Conservation (phyloP, 2,888 invertebrate genomes). For the Erebia aethiops region DNA sequence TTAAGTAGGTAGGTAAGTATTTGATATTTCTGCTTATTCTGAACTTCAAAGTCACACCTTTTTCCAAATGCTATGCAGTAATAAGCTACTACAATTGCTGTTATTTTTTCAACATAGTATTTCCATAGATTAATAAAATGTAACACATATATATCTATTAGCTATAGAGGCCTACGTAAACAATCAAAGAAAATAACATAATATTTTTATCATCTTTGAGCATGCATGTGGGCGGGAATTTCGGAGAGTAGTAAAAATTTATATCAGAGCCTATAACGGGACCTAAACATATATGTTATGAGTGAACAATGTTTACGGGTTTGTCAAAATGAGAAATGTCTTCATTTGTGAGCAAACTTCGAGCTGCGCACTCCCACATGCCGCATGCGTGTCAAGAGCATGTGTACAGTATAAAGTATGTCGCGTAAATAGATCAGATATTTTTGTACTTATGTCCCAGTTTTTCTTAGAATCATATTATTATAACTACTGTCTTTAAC, state of each 20-base stretch:
- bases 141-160: no score
- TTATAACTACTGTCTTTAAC: neutral
- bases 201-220: conserved; percentile 13
- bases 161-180: no score
- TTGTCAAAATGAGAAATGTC: conserved; percentile 66
- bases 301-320: conserved; percentile 62
- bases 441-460: conserved; percentile 9
- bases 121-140: no score
- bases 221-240: conserved; percentile 45
- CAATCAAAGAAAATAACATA: neutral
- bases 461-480: conserved; percentile 1
- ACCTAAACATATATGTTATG: conserved; percentile 52
- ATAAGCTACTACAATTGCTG: no score
- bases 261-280: conserved; percentile 49
- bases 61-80: no score
- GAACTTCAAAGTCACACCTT: no score
- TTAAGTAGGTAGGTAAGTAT: no score
- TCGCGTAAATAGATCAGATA: conserved; percentile 18
- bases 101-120: no score
- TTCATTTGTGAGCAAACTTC: conserved; percentile 65
- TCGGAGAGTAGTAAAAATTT: conserved; percentile 50
- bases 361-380: conserved; percentile 63
- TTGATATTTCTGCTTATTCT: no score
- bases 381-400: conserved; percentile 52
- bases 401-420: conserved; percentile 36